Base-by-base conservation (phyloP, 2,797 vertebrate genomes). In the Todus mexicanus region DNA sequence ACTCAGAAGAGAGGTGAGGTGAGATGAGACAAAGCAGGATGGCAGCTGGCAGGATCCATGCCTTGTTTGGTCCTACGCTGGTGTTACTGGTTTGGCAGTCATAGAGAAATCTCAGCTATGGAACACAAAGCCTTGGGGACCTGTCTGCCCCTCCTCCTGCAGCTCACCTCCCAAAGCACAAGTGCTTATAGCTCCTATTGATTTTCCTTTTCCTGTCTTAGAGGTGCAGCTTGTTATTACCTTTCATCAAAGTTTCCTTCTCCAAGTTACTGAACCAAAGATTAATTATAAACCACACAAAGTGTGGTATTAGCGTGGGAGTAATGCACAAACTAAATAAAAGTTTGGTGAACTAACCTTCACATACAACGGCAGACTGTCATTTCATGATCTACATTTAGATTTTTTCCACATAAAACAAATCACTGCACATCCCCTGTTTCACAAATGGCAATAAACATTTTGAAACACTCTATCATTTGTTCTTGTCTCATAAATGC, bases 61-160 rank as follows among this genome's bases (percentile, higher is more conserved):
- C 37, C 20, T 68, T 68, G 19, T 1, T 0, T 0, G 0, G 14
- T 57, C 31, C 42, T 21, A 64, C 3, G 1, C 47, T n/a, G 50
- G 79, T 61, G 63, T 2, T 5, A 69, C 80, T 0, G 7, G 73
- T 78, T 89, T 78, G 68, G 63, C 45, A 23, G 40, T 12, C 1
- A 2, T 31, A 57, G n/a, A 91, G 80, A 76, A 90, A 94, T 84
- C 74, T 43, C 48, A 74, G 61, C 70, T 65, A 66, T 51, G 74
- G 48, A 42, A 88, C 66, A 57, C 1, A 1, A 21, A 83, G 59
- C 53, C 50, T 37, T 0, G 21, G 21, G 19, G 18, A 76, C 8
- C 15, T 48, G n/a, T 47, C 73, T 73, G 54, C 37, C 70, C 25
- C 37, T 70, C 6, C 3, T 43, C 35, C 54, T 23, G 23, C 37